Base-by-base conservation (phyloP, 2,797 vertebrate genomes). In the Catharus ustulatus region DNA sequence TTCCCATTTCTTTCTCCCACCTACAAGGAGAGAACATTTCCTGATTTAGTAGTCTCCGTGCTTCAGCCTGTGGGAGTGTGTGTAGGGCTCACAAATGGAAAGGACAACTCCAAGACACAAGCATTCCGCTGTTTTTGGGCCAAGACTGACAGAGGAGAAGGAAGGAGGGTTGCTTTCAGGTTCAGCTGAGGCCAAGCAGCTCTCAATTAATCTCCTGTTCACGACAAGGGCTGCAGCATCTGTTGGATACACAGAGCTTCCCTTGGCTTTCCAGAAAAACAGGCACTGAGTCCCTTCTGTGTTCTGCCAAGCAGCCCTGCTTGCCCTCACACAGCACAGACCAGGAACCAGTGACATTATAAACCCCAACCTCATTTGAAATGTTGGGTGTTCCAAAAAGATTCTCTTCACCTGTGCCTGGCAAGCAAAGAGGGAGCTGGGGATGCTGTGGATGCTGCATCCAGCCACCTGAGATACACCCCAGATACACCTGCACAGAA, bases 1-100 rank as follows among this genome's bases (percentile, higher is more conserved):
- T 93, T 94, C 90, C 90, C 43, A 8, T 96, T 95, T 96, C 92
- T 93, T 93, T 92, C 90, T 93, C 86, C 86, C 93, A 90, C 93
- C 81, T 81, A 95, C 90, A 95, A 90, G 45, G 72, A 92, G 54
- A 93, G 61, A 95, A 96, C 57, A 54, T 87, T 52, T 94, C 92
- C 81, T 32, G 42, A 92, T 95, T 93, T 96, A 95, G 96, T 83
- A 63, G 29, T 92, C 64, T 77, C 72, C 0, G 1, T 67, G 84
- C 51, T 96, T 90, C 84, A 95, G 94, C 64, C 84, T 72, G 95
- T 89, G 64, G 86, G 93, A 94, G 88, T 92, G 87, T 90, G 90
- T 90, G 68, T 82, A 88, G 42, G 57, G 84, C 80, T 96, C 45
- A 59, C 34, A 76, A 95, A 93, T 18, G 73, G 62, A 94, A 91